These are phyloP conservation scores for Musca domestica DNA, from an alignment of 1,140 invertebrate species.

Conservation along the genomic window DNA sequence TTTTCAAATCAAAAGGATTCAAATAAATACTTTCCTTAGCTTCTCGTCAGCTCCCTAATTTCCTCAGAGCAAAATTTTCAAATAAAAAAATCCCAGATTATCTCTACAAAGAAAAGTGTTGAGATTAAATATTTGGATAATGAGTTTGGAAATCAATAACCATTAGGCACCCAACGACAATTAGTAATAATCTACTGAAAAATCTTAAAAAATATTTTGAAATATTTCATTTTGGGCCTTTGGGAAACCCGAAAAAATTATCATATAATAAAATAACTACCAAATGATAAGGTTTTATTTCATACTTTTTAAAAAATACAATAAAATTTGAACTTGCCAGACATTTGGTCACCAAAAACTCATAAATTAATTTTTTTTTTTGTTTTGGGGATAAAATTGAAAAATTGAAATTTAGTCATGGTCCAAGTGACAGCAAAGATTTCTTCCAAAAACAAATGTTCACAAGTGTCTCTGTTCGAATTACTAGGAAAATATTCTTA, in stretches of 20 bases:
- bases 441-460: conserved; percentile 9
- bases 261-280: conserved; percentile 2
- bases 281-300: neutral
- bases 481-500: neutral
- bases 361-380: too few species aligned
- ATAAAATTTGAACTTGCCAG: conserved; percentile 3
- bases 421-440: too few species aligned
- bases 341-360: conserved; percentile 1
- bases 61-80: too few species aligned
- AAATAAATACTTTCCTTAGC: too few species aligned
- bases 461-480: neutral
- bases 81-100: too few species aligned
- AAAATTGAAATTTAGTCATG: neutral
- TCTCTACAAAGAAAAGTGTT: too few species aligned
- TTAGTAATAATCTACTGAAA: neutral
- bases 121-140: too few species aligned
- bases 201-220: conserved; percentile 4
- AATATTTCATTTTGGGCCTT: neutral
- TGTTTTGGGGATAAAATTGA: neutral
- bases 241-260: neutral
- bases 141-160: too few species aligned
- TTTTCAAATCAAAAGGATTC: too few species aligned
- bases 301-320: neutral
- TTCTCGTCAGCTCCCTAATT: too few species aligned
- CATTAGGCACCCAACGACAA: too few species aligned